A percentile compares a stretch with the other conserved stretches of the same genome.
Conservation (phyloP, 2,888 invertebrate genomes). For the Zonitis immaculata region DNA sequence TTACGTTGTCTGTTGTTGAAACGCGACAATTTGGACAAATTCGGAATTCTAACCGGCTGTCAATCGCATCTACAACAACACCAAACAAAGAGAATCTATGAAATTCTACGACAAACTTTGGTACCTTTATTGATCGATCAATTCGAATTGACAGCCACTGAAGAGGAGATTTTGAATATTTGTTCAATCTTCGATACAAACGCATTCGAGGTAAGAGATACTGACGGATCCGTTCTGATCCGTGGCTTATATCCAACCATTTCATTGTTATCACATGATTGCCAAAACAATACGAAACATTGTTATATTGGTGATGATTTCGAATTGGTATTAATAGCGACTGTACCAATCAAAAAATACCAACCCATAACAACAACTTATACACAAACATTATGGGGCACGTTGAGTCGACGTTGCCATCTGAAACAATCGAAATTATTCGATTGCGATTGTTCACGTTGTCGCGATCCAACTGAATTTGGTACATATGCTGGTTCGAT, state of each 20-base stretch:
- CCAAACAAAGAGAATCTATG: conserved; percentile 56
- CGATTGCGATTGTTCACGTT: conserved; percentile 61
- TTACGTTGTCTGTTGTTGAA: conserved; percentile 60
- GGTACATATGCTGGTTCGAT: conserved; percentile 56
- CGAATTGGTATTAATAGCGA: conserved; percentile 59
- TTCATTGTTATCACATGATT: conserved; percentile 67
- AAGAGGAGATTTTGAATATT: conserved; percentile 56
- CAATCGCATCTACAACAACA: conserved; percentile 61
- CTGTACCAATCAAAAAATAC: conserved; percentile 61
- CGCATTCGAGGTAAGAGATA: conserved; percentile 60
- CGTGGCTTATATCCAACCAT: conserved; percentile 61
- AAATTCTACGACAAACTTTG: conserved; percentile 57
- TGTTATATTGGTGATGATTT: conserved; percentile 57
- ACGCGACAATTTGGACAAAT: conserved; percentile 52
- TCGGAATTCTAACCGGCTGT: conserved; percentile 51
- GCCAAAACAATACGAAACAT: conserved; percentile 66
- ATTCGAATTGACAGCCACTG: conserved; percentile 54
- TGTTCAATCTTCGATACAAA: conserved; percentile 71
- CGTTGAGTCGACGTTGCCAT: conserved; percentile 56
- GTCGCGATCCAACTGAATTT: conserved; percentile 64
- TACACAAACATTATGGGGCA: conserved; percentile 64
- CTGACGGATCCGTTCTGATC: conserved; percentile 50
- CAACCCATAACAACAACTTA: conserved; percentile 63
- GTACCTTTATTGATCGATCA: conserved; percentile 59
- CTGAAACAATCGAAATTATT: conserved; percentile 61